These are phyloP conservation scores for Drosophila sordidula DNA, from an alignment of 2,888 invertebrate species.

Conservation along the genomic window DNA sequence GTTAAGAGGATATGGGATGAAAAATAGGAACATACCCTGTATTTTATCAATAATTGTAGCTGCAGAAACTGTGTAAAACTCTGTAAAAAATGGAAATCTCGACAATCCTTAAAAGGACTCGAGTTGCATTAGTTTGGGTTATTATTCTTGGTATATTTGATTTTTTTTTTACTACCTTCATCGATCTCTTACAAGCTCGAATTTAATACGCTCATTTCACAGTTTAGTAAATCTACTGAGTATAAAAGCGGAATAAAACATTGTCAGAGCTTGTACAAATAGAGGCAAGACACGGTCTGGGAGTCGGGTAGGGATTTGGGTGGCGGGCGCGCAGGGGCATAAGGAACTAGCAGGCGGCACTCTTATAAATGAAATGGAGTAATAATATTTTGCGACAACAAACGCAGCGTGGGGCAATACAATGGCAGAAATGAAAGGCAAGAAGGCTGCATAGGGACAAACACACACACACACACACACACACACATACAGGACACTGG, in stretches of 20 bases:
- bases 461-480: constrained; percentile 15
- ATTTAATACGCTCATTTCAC: constrained; percentile 1
- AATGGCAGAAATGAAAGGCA: constrained; percentile 32
- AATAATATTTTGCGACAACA: constrained; percentile 82
- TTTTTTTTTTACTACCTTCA: not conserved
- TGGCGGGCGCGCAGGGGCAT: constrained; percentile 1
- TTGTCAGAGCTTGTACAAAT: constrained; percentile 48
- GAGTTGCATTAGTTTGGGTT: too few relatives aligned
- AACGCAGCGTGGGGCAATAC: constrained; percentile 47
- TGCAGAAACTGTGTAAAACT: too few relatives aligned
- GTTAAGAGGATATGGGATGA: constrained; percentile 28
- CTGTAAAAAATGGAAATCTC: not conserved
- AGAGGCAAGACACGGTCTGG: constrained; percentile 13
- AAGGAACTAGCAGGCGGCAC: constrained; percentile 52
- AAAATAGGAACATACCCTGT: constrained; percentile 21
- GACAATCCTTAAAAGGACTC: not conserved
- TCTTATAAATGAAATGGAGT: constrained; percentile 82
- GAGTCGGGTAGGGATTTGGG: constrained; percentile 10
- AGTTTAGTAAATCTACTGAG: constrained; percentile 11
- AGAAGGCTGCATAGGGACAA: constrained; percentile 44
- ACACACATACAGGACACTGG: constrained; percentile 1
- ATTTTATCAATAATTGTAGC: too few relatives aligned
- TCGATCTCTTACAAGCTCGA: not conserved
- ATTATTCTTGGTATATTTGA: too few relatives aligned
- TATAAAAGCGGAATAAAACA: constrained; percentile 37